A percentile compares a stretch with the other conserved stretches of the same genome.
Evolutionary conservation across 2,113 vertebrate genomes (phyloP).

Genomic region (Cyanoderma ruficeps): DNA sequence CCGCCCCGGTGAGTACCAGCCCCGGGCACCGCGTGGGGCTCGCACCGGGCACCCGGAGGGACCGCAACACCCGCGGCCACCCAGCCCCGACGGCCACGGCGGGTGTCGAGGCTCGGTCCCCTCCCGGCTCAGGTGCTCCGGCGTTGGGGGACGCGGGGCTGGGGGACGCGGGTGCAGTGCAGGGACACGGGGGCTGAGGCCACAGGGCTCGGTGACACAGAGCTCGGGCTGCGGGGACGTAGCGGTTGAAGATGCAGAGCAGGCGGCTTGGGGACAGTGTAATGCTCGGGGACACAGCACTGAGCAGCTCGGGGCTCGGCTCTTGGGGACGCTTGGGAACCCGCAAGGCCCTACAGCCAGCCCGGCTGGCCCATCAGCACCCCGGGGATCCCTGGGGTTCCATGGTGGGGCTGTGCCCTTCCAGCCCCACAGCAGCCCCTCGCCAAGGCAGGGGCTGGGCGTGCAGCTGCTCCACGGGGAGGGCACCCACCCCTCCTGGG

Average conservation of each 20-base stretch:
- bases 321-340: neutral
- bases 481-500: neutral
- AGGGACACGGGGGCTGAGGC: neutral
- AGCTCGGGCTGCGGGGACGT: neutral
- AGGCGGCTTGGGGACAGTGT: neutral
- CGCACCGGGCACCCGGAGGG: rapidly evolving
- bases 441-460: neutral
- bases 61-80: rapidly evolving
- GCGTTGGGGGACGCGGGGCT: rapidly evolving
- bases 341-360: neutral
- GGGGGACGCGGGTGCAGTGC: rapidly evolving
- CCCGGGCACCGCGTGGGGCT: neutral
- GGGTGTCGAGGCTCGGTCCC: rapidly evolving
- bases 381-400: neutral
- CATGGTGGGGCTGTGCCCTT: neutral
- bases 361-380: neutral
- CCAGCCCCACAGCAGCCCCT: neutral
- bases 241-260: neutral
- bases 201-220: neutral
- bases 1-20: neutral
- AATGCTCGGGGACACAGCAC: rapidly evolving
- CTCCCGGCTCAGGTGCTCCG: rapidly evolving
- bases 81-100: rapidly evolving
- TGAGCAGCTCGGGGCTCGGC: neutral
- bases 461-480: neutral